A percentile compares a stretch with the other conserved stretches of the same genome.
Evolutionary conservation across 2,113 vertebrate species (phyloP).

Genomic region (Pelecanus crispus): DNA sequence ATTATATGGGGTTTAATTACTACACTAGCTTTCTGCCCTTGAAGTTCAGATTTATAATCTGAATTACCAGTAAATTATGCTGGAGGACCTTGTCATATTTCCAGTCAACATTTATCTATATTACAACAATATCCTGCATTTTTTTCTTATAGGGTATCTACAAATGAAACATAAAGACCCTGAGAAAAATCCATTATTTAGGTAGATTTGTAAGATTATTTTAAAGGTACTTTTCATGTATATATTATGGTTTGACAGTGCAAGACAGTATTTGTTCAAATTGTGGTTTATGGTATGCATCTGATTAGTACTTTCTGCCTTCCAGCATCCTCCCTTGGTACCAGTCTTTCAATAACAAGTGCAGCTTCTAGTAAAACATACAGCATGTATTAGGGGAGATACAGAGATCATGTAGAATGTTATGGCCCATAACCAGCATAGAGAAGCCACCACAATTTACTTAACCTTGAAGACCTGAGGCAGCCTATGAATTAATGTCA

Average conservation of each 20-base stretch:
- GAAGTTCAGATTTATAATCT: not conserved
- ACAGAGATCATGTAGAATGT: not conserved
- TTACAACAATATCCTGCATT: not conserved
- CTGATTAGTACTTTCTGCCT: not conserved
- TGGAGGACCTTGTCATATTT: not conserved
- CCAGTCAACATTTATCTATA: not conserved
- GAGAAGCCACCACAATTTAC: not conserved
- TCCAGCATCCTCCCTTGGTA: not conserved
- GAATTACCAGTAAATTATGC: not conserved
- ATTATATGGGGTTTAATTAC: not conserved
- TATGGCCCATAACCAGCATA: not conserved
- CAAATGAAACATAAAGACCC: not conserved
- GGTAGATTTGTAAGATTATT: not conserved
- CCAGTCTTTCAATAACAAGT: not conserved
- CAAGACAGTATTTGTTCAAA: not conserved
- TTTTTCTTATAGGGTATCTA: not conserved
- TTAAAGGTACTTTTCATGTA: not conserved
- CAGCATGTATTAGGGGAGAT: not conserved
- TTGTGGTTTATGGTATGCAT: not conserved
- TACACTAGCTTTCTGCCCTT: not conserved
- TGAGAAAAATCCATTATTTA: not conserved
- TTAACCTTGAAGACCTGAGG: not conserved
- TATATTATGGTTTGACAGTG: not conserved
- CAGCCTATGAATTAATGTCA: not conserved
- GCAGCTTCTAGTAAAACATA: not conserved